Conservation (phyloP, 37 sponge, comb jelly and placozoan species). For the Aphrocallistes beatrix region DNA sequence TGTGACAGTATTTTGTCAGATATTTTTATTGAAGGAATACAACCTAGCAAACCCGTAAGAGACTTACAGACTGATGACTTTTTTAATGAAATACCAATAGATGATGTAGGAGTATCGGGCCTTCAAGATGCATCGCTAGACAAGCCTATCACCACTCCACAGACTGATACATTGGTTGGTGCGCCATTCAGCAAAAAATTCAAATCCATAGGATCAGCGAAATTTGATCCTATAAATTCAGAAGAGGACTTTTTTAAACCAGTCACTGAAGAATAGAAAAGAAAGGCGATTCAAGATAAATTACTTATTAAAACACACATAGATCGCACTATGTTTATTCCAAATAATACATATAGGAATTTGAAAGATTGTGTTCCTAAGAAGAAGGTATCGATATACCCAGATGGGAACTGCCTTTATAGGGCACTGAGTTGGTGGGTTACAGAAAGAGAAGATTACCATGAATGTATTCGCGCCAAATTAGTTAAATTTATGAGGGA, state of each 20-base stretch:
- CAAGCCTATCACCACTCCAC: neutral
- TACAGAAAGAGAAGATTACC: neutral
- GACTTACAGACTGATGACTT: neutral
- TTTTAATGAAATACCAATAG: neutral
- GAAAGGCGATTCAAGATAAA: no score
- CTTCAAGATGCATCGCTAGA: neutral
- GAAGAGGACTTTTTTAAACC: neutral
- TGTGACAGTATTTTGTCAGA: neutral
- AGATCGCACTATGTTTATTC: neutral
- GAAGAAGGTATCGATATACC: neutral
- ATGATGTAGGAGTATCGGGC: neutral
- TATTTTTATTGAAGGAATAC: neutral
- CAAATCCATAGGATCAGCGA: neutral
- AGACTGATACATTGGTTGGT: neutral
- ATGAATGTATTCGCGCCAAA: neutral
- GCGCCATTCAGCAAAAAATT: neutral
- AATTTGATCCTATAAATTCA: neutral
- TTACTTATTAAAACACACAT: neutral
- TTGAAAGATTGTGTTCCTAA: neutral
- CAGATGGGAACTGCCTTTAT: neutral
- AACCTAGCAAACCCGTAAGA: neutral
- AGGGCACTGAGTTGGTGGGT: neutral
- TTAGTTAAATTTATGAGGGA: neutral
- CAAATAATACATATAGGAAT: neutral
- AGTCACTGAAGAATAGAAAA: neutral